These are phyloP conservation scores for Leptura quadrifasciata DNA, from an alignment of 2,888 invertebrate species.

Conservation along the genomic window DNA sequence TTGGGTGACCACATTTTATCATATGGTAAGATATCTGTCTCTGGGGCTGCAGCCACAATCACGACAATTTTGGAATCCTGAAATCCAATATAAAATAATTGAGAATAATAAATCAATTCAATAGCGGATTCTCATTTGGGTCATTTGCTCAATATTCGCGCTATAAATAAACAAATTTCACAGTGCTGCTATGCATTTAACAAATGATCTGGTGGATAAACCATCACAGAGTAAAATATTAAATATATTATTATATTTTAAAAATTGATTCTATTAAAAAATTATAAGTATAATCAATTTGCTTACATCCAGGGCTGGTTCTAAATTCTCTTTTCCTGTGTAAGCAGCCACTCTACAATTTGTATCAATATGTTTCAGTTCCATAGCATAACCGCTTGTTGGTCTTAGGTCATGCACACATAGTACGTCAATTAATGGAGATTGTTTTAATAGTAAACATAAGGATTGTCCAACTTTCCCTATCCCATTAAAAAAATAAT, in stretches of 20 bases:
- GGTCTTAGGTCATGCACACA: conserved; percentile 76
- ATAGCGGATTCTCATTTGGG: no score
- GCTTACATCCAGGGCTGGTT: conserved; percentile 64
- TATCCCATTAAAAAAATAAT: conserved; percentile 4
- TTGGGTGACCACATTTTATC: conserved; percentile 67
- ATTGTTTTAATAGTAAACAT: conserved; percentile 77
- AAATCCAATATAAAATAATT: conserved; percentile 42
- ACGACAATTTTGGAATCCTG: conserved; percentile 68
- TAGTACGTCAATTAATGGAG: conserved; percentile 77
- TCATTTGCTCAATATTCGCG: no score
- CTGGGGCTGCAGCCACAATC: conserved; percentile 64
- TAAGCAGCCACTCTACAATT: conserved; percentile 71
- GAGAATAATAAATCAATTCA: no score
- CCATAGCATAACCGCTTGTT: conserved; percentile 70
- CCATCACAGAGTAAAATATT: no score
- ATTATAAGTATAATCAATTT: no score
- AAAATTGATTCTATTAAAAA: no score
- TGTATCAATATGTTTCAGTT: conserved; percentile 74
- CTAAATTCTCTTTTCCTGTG: conserved; percentile 64
- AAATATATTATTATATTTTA: no score
- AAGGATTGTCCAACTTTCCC: conserved; percentile 77
- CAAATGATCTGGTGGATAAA: no score
- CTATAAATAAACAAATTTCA: no score
- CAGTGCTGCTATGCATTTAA: no score
- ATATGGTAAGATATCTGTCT: conserved; percentile 53